Evolutionary conservation across 2,888 invertebrate species (phyloP), one percentile per base, ranked within the genome.

Genomic region (Pachymerium ferrugineum): DNA sequence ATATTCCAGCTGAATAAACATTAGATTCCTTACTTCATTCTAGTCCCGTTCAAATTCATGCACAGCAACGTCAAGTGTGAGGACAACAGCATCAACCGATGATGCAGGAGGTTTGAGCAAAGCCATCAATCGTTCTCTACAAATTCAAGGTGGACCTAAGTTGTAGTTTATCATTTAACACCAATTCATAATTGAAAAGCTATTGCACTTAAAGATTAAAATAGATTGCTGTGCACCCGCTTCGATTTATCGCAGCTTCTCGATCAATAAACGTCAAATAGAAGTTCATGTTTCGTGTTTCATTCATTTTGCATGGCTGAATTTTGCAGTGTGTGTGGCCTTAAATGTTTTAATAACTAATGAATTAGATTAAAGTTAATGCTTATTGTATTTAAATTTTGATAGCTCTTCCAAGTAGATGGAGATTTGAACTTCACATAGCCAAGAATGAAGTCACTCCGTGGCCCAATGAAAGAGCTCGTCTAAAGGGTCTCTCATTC

Each of bases 31-130:
- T 54, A 12, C 3, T 25, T 54, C 54, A 6, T 54, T 54, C 12
- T 54, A 54, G 54, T 69, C 69, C 69, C 69, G 69, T 30, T 69
- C 69, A 69, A 69, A 69, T 29, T 69, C 69, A 29, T 69, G 69
- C 33, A 69, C 69, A 6, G 69, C 33, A 69, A 69, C 69, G 1
- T 69, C 69, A 25, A 54, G 54, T 25, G 54, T 54, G 2, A 19
- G 54, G 54, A 54, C 54, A 54, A 54, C 54, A 54, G 54, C 54
- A 22, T 54, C 54, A 54, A 25, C 54, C 6, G 54, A 54, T 25
- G 54, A 54, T 25, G 54, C 14, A 6, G 54, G 54, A 12, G 25
- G 25, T 25, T 22, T 12, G 54, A 54, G 54, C 25, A 54, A 54
- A 54, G 22, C 12, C 54, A 25, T 25, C 54, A 54, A 25, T 54